Percentiles rank a stretch among this genome's conserved stretches.
phyloP scores from a whole-genome alignment of 2,888 invertebrate species.

The Chrysolina oricalcia region DNA sequence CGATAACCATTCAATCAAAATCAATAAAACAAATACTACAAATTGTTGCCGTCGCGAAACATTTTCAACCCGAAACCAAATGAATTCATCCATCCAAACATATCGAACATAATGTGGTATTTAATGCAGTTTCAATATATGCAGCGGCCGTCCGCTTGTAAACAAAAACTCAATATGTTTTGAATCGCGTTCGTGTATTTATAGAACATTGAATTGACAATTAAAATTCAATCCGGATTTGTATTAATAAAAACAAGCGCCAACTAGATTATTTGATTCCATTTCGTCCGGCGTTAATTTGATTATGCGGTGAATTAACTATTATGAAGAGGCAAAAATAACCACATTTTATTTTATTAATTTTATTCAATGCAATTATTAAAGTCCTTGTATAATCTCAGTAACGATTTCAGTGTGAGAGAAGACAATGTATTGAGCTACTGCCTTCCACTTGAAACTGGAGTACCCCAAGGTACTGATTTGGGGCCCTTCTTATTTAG shows the following conservation, averaged over 20 bases:
- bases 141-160: constrained; percentile 13
- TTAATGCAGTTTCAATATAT: constrained; percentile 29
- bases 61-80: constrained; percentile 27
- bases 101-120: constrained; percentile 14
- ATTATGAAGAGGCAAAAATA: too few species aligned
- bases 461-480: too few species aligned
- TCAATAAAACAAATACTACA: not conserved
- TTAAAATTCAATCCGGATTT: constrained; percentile 30
- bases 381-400: too few species aligned
- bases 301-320: not conserved
- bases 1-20: not conserved
- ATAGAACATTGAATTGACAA: constrained; percentile 32
- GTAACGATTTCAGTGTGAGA: too few species aligned
- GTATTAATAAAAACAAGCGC: constrained; percentile 22
- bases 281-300: constrained; percentile 5
- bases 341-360: too few species aligned
- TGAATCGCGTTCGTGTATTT: constrained; percentile 13
- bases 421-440: too few species aligned
- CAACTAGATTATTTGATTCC: constrained; percentile 31
- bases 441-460: too few species aligned
- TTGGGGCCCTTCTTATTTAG: too few species aligned
- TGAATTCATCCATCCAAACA: not conserved
- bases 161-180: constrained; percentile 23
- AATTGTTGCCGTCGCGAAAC: not conserved
- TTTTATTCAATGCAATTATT: too few species aligned